Percentiles rank a stretch among this genome's conserved stretches.
These are phyloP conservation scores for Chunga burmeisteri DNA, from an alignment of 2,113 vertebrate species.

Conservation along the genomic window DNA sequence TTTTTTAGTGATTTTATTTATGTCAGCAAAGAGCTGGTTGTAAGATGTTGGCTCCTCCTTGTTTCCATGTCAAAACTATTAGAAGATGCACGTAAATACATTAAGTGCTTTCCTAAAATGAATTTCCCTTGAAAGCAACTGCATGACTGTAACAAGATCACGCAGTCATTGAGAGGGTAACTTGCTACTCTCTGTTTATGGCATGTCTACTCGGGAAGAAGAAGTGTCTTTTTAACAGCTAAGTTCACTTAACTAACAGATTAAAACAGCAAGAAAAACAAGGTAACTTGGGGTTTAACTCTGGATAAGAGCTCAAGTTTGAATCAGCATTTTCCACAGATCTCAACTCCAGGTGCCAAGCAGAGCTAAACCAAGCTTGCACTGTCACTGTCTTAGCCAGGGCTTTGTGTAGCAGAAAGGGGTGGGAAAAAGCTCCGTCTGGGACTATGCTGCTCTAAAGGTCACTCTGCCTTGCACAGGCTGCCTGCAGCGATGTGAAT, in stretches of 20 bases:
- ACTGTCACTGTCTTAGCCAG: background rate
- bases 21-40: background rate
- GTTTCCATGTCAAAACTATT: background rate
- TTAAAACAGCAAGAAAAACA: background rate
- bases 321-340: background rate
- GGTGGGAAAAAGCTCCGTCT: background rate
- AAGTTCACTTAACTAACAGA: background rate
- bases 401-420: background rate
- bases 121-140: background rate
- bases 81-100: background rate
- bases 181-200: background rate
- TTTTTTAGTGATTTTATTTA: background rate
- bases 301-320: background rate
- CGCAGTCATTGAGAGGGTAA: background rate
- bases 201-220: background rate
- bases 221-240: background rate
- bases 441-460: background rate
- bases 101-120: background rate
- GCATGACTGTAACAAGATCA: background rate
- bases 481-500: constrained; percentile 27
- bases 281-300: background rate
- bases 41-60: background rate
- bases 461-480: constrained; percentile 16
- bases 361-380: constrained; percentile 28
- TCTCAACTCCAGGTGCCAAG: background rate